Base-by-base conservation (phyloP, 2,797 vertebrate genomes). In the Manis pentadactyla region DNA sequence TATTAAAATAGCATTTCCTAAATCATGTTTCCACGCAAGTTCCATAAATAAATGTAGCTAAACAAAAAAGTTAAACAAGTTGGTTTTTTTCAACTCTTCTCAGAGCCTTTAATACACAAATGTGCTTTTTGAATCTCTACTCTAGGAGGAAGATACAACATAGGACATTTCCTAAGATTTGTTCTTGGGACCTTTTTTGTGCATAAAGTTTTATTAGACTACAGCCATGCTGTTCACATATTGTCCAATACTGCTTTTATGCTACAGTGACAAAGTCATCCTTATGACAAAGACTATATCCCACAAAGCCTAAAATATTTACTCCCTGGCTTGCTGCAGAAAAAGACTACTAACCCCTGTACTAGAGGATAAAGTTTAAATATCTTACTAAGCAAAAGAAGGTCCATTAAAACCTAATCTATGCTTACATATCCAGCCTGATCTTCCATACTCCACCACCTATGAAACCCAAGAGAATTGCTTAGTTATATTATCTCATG, bases 91-190 rank as follows among this genome's bases (percentile, higher is more conserved):
- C 8, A 86, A 39, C n/a, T 8, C 37, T 69, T 79, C 13, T 73
- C 59, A 90, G 51, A 77, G 57, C 2, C 29, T 71, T 85, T 83
- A 88, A 46, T 68, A 74, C 0, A 63, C 17, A 46, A 37, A 42
- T 14, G 4, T 83, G 34, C 7, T 79, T 57, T 82, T 18, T n/a
- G 15, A 85, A 66, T 57, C 61, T 88, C 39, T 90, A 66, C 61
- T 88, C 39, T 90, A 66, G 18, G 39, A 66, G n/a, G 29, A 85
- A 29, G 4, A 59, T 11, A 51, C 15, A 57, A 59, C 21, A 53
- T 14, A 93, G 42, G 90, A 27, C 11, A 39, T 83, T 96, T 84
- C 42, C 71, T 71, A 64, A 89, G 51, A 93, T 69, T 77, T 66
- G 39, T 37, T 66, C 42, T 55, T 73, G 64, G 57, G 3, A 94